Evolutionary conservation across 2,797 vertebrate genomes (phyloP).

Genomic region (Phoebastria nigripes): DNA sequence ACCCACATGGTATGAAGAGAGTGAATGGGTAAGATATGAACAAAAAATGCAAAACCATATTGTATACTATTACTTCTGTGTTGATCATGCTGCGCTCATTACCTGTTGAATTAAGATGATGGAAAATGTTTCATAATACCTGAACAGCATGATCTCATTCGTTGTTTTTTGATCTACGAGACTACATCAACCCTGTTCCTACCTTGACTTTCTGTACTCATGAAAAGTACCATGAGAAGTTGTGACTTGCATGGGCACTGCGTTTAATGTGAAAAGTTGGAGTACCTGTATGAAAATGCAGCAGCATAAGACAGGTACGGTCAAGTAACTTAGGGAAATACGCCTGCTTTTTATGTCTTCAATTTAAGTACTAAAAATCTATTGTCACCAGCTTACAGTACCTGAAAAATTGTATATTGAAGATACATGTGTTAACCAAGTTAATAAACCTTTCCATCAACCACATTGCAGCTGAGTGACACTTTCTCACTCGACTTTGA

Average conservation of each 20-base stretch:
- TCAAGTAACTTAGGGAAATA: conserved; percentile 39
- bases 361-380: conserved; percentile 21
- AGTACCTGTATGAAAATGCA: neutral
- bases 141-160: neutral
- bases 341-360: conserved; percentile 5
- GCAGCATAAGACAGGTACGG: neutral
- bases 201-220: neutral
- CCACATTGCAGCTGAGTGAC: neutral
- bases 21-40: neutral
- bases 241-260: neutral
- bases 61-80: neutral
- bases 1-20: conserved; percentile 26
- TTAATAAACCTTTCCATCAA: neutral
- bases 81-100: neutral
- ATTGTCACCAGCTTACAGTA: neutral
- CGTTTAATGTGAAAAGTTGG: neutral
- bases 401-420: neutral
- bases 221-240: neutral
- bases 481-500: neutral
- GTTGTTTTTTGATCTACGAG: neutral
- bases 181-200: neutral
- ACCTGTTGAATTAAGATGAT: neutral
- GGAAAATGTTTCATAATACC: neutral
- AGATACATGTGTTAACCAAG: neutral
- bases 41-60: neutral